Percentiles rank a stretch among this genome's conserved stretches.
Evolutionary conservation across 2,888 invertebrate species (phyloP).

Genomic region (Toxonevra muliebris): DNA sequence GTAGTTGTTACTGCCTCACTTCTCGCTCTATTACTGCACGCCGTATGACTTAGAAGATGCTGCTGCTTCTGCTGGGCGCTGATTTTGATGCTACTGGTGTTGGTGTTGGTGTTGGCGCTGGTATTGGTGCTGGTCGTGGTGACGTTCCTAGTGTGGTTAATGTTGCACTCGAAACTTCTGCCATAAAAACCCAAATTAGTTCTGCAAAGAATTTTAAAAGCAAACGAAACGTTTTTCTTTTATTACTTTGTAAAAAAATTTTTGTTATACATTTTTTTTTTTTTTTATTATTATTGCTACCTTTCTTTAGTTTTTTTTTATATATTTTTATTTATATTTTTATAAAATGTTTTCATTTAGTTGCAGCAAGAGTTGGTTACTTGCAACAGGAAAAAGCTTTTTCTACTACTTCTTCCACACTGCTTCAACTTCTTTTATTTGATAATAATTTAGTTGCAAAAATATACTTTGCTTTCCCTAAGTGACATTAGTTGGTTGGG

Average conservation of each 20-base stretch:
- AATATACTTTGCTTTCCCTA: constrained; percentile 10
- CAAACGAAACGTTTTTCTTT: constrained; percentile 33
- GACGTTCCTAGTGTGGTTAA: constrained; percentile 31
- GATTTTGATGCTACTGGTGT: constrained; percentile 1
- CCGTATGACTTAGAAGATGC: neutral
- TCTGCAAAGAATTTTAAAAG: constrained; percentile 42
- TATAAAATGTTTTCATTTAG: constrained; percentile 31
- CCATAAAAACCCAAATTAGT: constrained; percentile 40
- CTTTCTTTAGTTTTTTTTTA: constrained; percentile 6
- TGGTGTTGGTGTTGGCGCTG: constrained; percentile 30
- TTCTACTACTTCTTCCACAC: constrained; percentile 4
- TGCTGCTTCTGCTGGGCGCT: constrained; percentile 27
- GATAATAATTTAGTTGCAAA: constrained; percentile 18
- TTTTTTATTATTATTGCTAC: neutral
- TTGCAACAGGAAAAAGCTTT: constrained; percentile 9
- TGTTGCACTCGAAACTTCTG: constrained; percentile 39
- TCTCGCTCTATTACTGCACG: neutral
- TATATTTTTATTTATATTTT: constrained; percentile 9
- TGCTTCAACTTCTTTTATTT: constrained; percentile 7
- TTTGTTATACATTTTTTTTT: constrained; percentile 1
- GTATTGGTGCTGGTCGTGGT: constrained; percentile 36
- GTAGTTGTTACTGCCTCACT: neutral
- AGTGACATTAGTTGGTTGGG: constrained; percentile 5
- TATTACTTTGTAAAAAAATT: constrained; percentile 21
- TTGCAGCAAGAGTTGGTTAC: constrained; percentile 11